Base-by-base conservation (phyloP, 2,888 invertebrate genomes). In the Lycophotia porphyrea region DNA sequence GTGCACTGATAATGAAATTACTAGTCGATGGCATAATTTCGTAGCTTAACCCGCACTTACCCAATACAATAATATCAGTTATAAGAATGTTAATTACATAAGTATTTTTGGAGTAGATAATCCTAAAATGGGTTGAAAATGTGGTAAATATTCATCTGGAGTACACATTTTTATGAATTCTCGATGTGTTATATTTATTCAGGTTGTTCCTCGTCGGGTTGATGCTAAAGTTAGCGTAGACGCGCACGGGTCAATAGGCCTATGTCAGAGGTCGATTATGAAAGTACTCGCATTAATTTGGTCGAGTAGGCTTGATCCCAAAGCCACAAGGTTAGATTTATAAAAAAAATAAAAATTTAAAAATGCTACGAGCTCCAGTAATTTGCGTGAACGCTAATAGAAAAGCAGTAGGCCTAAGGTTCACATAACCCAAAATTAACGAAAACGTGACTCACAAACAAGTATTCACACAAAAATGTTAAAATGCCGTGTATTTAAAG, bases 21-120 rank as follows among this genome's bases (percentile, higher is more conserved):
- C 89, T 81, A 36, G 74, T 44, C 71, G 80, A 87, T 87, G 82
- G 80, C 67, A 81, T 76, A 75, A 77, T 80, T 64, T 70, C 9
- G 71, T 81, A 74, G 63, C 76, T 85, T 77, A 79, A 47, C 65
- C 63, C 63, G 31, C 55, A 27, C 55, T 67, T 61, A 76, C 72
- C 60, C 67, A 36, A 64, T 75, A 82, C 76, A 84, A 86, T 83
- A 82, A 88, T 90, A 91, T 90, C 88, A 85, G 84, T 87, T 88
- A 90, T 91, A 91, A 93, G 94, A 95, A 95, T 95, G 95, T 95
- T 95, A 95, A 95, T 95, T 93, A 92, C 93, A 78, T 87, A 93
- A 92, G 92, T 92, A 91, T 91, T 87, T 87, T 78, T 64, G 60
- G 76, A 78, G 74, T 52, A 85, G 83, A 86, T 81, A 82, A 85